Evolutionary conservation across 2,888 invertebrate genomes (phyloP), one percentile per base, ranked within the genome.

Genomic region (Lapara coniferarum): DNA sequence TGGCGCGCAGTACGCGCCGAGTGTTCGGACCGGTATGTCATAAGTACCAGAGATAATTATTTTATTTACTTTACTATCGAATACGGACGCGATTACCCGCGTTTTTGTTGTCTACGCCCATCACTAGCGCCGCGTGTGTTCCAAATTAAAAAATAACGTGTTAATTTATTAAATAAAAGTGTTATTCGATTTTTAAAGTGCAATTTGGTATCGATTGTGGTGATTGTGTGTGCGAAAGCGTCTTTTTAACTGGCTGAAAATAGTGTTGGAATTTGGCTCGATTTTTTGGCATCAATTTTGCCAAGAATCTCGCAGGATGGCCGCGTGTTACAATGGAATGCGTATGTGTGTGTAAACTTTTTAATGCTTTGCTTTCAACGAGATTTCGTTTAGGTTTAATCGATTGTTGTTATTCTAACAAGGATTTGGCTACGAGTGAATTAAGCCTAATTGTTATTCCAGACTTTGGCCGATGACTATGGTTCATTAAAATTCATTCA

Each of bases 1-100:
- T 76, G 77, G 71, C 75, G 76, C 77, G 77, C 83, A 82, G 83
- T 83, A 75, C 76, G 75, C 76, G 69, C 77, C 70, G 77, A 72
- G 75, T 73, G 71, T 70, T 71, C 77, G 75, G 56, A 69, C 70
- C 71, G 74, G 72, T 74, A 70, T 63, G 63, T 68, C 70, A 75
- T 72, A 72, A 78, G 75, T 73, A 71, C 69, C 75, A 69, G 73
- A 78, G 78, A 77, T 78, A 77, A 72, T 74, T 77, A 78, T 74
- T 70, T 73, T 78, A 80, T 78, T 78, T 76, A 74, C 72, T 73
- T 74, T 75, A 55, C 6, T 70, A 70, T 70, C 70, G 69, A 70
- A 52, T 70, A 73, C 72, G 73, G 72, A 72, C 76, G 78, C 69
- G 66, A 14, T 25, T 55, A 66, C 63, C 66, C 58, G 69, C 66